Conservation (phyloP, 2,888 invertebrate genomes). For the Molanna angustata region DNA sequence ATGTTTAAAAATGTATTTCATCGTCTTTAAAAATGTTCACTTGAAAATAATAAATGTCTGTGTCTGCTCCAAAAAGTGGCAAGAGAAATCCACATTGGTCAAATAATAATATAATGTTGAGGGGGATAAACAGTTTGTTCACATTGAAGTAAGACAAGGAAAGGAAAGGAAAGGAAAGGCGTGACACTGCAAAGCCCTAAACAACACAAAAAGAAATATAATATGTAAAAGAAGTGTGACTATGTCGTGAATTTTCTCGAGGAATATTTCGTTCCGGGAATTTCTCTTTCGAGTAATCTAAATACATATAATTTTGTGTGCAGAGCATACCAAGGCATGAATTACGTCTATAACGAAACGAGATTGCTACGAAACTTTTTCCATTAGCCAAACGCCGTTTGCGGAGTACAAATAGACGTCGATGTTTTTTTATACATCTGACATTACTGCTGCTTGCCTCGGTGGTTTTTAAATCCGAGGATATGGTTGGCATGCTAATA, state of each 20-base stretch:
- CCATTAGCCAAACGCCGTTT: constrained; percentile 26
- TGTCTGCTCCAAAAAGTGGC: too few species aligned
- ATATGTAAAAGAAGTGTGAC: too few species aligned
- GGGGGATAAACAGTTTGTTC: too few species aligned
- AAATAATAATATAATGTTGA: too few species aligned
- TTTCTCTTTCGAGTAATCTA: neutral
- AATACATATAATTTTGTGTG: neutral
- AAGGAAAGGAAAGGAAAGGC: too few species aligned
- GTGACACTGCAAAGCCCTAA: too few species aligned
- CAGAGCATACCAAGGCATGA: neutral
- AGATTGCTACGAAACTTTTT: constrained; percentile 26
- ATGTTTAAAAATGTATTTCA: too few species aligned
- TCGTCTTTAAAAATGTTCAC: too few species aligned
- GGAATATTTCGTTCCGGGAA: neutral
- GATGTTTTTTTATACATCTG: constrained; percentile 22
- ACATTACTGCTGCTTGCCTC: neutral
- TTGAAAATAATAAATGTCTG: too few species aligned
- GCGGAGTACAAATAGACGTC: constrained; percentile 26
- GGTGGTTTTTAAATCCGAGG: neutral
- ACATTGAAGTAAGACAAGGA: too few species aligned
- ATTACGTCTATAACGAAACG: constrained; percentile 9
- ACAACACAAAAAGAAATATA: too few species aligned
- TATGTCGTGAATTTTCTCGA: neutral
- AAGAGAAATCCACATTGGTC: too few species aligned
- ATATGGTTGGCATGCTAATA: constrained; percentile 1